Evolutionary conservation across 2,113 vertebrate species (phyloP), one percentile per base, ranked within the genome.

Genomic region (Motacilla tschutschensis): DNA sequence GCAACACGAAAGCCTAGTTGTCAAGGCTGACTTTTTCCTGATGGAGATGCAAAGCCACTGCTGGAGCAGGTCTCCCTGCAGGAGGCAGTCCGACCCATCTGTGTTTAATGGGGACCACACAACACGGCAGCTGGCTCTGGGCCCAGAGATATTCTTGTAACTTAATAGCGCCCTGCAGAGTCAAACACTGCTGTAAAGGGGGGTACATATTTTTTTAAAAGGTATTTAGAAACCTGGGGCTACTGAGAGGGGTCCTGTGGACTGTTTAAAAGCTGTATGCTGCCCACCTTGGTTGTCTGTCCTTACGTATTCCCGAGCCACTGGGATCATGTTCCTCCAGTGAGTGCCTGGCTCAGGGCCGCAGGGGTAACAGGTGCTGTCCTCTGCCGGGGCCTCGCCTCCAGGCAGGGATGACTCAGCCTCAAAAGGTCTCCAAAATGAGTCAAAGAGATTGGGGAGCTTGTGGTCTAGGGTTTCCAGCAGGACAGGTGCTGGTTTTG

Each of bases 91-190:
- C 0, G 2, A 77, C 83, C 89, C 77, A 63, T 77, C 87, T 91
- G 76, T 74, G n/a, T 88, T 82, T 92, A 80, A 92, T 71, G 69
- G 89, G 69, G 93, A 93, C 87, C 89, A 87, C 91, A 89, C 89
- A 85, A 69, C 71, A 48, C 0, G n/a, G 73, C 77, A 60, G 83
- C 91, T 93, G 93, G 93, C 91, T 79, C 65, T 1, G 0, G 76
- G 83, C 91, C 92, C 43, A 1, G 89, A 64, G 87, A 83, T 92
- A 79, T 12, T 80, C 65, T 89, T 79, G 91, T 83, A 89, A 89
- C 62, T 91, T 92, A 85, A 91, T 74, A 83, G 77, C 4, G 0
- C 46, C 85, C 91, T 80, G 79, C 4, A 5, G 91, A 91, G 87
- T 64, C 57, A 59, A 74, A 22, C 57, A n/a, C 60, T 26, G 53